Conservation (phyloP, 2,113 vertebrate species). For the Megaceryle maxima region DNA sequence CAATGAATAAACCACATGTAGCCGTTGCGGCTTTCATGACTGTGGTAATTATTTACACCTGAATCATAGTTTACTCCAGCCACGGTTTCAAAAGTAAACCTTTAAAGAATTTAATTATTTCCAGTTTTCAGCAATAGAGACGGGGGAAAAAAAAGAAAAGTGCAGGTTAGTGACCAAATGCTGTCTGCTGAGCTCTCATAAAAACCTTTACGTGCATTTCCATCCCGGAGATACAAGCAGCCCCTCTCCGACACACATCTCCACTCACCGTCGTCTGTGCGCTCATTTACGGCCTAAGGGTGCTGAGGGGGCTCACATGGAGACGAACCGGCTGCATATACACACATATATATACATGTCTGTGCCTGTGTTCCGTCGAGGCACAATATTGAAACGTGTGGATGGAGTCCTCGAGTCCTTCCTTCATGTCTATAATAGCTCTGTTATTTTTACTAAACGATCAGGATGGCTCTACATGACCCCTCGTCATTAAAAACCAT, state of each 20-base stretch:
- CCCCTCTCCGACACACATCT: neutral
- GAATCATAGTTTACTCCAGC: constrained; percentile 27
- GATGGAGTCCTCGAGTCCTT: constrained; percentile 13
- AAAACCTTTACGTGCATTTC: neutral
- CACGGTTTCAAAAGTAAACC: constrained; percentile 39
- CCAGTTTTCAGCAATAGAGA: constrained; percentile 14
- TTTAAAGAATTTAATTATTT: constrained; percentile 59
- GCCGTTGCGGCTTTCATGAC: constrained; percentile 26
- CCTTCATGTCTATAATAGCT: constrained; percentile 67
- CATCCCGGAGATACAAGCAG: neutral
- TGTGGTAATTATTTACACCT: constrained; percentile 63
- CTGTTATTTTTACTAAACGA: constrained; percentile 77
- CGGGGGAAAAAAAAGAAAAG: neutral
- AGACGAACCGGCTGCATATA: neutral
- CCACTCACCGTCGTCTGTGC: neutral
- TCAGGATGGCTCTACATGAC: constrained; percentile 74
- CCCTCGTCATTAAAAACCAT: constrained; percentile 66
- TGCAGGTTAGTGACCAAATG: neutral
- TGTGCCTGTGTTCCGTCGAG: neutral
- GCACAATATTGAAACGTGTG: neutral
- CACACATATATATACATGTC: rapidly evolving
- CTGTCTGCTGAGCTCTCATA: neutral
- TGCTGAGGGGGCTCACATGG: neutral
- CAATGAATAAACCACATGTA: constrained; percentile 20
- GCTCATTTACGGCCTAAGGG: neutral